These are phyloP conservation scores for Pseudonaja textilis DNA, from an alignment of 2,113 vertebrate genomes.

Conservation along the genomic window DNA sequence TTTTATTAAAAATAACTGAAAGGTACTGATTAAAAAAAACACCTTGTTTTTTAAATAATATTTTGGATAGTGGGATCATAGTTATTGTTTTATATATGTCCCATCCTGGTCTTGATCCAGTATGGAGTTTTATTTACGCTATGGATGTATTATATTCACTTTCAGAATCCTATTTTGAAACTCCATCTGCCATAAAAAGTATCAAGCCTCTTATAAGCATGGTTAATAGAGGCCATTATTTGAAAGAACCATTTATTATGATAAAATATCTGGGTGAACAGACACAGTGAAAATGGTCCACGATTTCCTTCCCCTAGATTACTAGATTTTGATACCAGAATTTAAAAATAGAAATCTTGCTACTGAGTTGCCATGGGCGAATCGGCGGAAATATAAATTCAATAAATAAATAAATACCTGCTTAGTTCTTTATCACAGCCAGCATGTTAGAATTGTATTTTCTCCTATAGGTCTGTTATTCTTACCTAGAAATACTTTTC, in stretches of 20 bases:
- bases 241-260: not conserved
- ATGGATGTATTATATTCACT: not conserved
- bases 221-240: not conserved
- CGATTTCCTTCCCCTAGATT: not conserved
- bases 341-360: not conserved
- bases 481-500: not conserved
- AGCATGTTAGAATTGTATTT: not conserved
- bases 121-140: not conserved
- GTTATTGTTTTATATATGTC: not conserved
- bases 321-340: not conserved
- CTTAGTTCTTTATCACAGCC: not conserved
- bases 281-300: not conserved
- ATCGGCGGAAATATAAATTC: too few relatives aligned
- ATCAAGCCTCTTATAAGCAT: not conserved
- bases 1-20: not conserved
- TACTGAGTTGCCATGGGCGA: too few relatives aligned
- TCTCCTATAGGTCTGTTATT: not conserved
- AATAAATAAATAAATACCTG: too few relatives aligned
- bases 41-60: not conserved
- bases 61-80: not conserved
- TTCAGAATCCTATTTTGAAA: not conserved
- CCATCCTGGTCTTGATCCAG: not conserved
- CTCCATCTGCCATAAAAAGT: not conserved
- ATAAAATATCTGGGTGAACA: not conserved
- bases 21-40: not conserved